phyloP scores from a whole-genome alignment of 53 echinoderm and acorn worm species.

The Henricia sp. region DNA sequence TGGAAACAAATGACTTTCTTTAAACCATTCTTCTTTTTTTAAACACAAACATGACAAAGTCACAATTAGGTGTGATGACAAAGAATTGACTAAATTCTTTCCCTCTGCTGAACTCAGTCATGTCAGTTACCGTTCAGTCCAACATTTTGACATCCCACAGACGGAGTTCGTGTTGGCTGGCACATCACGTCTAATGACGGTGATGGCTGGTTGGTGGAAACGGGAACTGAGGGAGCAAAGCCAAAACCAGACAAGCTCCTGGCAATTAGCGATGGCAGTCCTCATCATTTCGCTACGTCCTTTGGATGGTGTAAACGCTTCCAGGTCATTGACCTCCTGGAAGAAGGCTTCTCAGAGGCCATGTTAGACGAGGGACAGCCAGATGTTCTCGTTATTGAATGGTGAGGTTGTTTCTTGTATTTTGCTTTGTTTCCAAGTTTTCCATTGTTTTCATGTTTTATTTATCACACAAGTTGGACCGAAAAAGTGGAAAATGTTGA shows the following conservation, averaged over 20 bases:
- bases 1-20: too few species aligned
- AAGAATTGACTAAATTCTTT: too few species aligned
- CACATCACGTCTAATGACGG: constrained; percentile 72
- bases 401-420: constrained; percentile 78
- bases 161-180: constrained; percentile 66
- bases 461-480: too few species aligned
- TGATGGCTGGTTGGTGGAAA: constrained; percentile 72
- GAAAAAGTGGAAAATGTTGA: too few species aligned
- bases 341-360: constrained; percentile 71
- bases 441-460: too few species aligned
- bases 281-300: constrained; percentile 81
- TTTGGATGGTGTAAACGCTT: constrained; percentile 79
- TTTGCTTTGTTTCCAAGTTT: too few species aligned
- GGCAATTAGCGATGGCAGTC: constrained; percentile 51
- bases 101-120: too few species aligned
- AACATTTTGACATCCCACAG: too few species aligned
- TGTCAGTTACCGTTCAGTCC: too few species aligned
- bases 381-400: constrained; percentile 79
- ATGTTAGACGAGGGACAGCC: constrained; percentile 82
- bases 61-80: too few species aligned
- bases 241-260: constrained; percentile 69
- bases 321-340: constrained; percentile 80
- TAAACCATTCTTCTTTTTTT: too few species aligned
- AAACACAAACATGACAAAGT: too few species aligned
- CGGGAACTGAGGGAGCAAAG: constrained; percentile 42